Evolutionary conservation across 2,113 vertebrate species (phyloP), one percentile per base, ranked within the genome.

Genomic region (Ptychochromis oligacanthus): DNA sequence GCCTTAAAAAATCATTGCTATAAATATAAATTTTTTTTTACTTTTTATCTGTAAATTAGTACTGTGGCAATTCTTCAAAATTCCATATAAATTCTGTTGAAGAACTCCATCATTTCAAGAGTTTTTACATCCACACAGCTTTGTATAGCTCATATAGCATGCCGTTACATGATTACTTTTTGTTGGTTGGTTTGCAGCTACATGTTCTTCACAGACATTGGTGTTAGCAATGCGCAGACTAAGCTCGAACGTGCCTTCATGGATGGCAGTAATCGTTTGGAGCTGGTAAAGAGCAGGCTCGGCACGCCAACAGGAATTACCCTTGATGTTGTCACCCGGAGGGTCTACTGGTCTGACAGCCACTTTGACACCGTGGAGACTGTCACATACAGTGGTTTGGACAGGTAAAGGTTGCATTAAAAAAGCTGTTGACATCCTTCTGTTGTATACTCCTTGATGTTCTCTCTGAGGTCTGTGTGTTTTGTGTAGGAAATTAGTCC

Each of bases 141-240:
- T 49, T 49, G 46, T 49, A 7, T 14, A 36, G 13, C 20, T 78
- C 36, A 12, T 55, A 20, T 26, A n/a, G 4, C 6, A 43, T 31
- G 46, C 2, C 8, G 34, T 18, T 56, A 75, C 34, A 0, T 22
- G 0, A 58, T 28, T 40, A 5, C 72, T 76, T 58, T 57, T 12
- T 79, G 11, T 43, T 31, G 86, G 54, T 52, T 14, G 67, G 46
- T 83, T 74, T 89, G 77, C 87, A 96, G 95, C 61, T 96, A 95
- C 83, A 95, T 96, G 95, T 96, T 96, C 84, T 96, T 96, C 86
- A 94, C 94, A 61, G 94, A 95, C 85, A 90, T 58, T 89, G 94
- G 94, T 10, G 3, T 6, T 26, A 4, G 6, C n/a, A 74, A 24
- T 26, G 79, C 94, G 61, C 26, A 93, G 31, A 80, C 93, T 60